Conservation (phyloP, 2,888 invertebrate species). For the Archips crataeganus region DNA sequence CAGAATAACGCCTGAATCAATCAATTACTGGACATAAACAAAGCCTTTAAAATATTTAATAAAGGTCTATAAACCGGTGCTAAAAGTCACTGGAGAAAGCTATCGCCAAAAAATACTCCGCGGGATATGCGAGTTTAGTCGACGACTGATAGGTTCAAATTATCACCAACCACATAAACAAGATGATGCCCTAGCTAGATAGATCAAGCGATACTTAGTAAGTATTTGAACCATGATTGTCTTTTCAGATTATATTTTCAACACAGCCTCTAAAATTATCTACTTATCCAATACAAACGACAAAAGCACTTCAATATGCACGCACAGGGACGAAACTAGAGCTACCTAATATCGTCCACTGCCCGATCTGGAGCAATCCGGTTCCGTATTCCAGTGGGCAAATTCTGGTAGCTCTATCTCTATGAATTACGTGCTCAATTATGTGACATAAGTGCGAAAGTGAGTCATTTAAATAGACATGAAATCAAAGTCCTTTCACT, state of each 20-base stretch:
- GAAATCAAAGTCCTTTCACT: conserved; percentile 23
- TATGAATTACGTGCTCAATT: not conserved
- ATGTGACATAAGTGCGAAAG: conserved; percentile 4
- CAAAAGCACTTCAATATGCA: conserved; percentile 1
- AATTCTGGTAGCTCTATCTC: not conserved
- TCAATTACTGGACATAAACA: too few relatives aligned
- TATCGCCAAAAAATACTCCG: too few relatives aligned
- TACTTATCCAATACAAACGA: conserved; percentile 22
- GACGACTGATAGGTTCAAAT: too few relatives aligned
- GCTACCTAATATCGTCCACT: not conserved
- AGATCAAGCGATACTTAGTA: too few relatives aligned
- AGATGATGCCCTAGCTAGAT: too few relatives aligned
- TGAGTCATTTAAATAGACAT: conserved; percentile 1
- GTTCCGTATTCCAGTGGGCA: not conserved
- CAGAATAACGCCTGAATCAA: too few relatives aligned
- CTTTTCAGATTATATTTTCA: not conserved
- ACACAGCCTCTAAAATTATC: conserved; percentile 28
- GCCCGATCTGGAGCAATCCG: not conserved
- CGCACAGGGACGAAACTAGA: not conserved
- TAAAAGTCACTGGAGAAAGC: too few relatives aligned
- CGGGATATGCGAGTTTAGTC: too few relatives aligned
- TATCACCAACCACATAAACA: too few relatives aligned
- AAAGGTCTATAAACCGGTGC: too few relatives aligned
- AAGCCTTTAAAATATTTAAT: too few relatives aligned
- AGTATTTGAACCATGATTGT: too few relatives aligned